Percentiles rank a stretch among this genome's conserved stretches.
phyloP scores from a whole-genome alignment of 2,888 invertebrate genomes.

The Taenaris catops region DNA sequence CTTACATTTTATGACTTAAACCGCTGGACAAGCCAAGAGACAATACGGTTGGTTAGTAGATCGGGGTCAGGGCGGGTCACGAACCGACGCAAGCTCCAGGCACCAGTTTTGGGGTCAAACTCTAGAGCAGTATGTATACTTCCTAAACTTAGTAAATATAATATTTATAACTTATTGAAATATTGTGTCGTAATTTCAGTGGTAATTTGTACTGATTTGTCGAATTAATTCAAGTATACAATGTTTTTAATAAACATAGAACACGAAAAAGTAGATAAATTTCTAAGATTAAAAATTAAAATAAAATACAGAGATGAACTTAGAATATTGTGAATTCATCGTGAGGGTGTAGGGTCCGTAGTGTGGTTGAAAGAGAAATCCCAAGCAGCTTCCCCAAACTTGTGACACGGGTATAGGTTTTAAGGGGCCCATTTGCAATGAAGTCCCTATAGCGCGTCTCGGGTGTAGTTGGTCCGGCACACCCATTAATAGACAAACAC shows the following conservation, averaged over 20 bases:
- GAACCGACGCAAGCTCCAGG: slow-evolving; percentile 43
- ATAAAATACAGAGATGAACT: too few species aligned
- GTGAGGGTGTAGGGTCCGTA: too few species aligned
- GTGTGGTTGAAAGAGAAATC: too few species aligned
- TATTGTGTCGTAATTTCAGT: slow-evolving; percentile 2
- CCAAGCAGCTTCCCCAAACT: too few species aligned
- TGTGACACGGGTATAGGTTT: too few species aligned
- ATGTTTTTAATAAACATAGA: not conserved
- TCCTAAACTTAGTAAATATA: slow-evolving; percentile 22
- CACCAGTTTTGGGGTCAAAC: slow-evolving; percentile 55
- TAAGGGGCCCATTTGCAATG: too few species aligned
- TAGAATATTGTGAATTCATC: too few species aligned
- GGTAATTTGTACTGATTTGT: slow-evolving; percentile 6
- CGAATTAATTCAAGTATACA: slow-evolving; percentile 3
- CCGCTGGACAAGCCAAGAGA: slow-evolving; percentile 33
- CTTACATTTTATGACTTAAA: slow-evolving; percentile 15
- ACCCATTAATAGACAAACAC: too few species aligned
- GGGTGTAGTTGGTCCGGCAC: too few species aligned
- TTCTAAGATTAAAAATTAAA: too few species aligned
- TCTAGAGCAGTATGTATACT: slow-evolving; percentile 30
- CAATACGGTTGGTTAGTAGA: slow-evolving; percentile 67
- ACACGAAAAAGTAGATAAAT: too few species aligned
- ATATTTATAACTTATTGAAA: slow-evolving; percentile 21
- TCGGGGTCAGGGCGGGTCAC: slow-evolving; percentile 73
- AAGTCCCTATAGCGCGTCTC: too few species aligned